Evolutionary conservation across 2,797 vertebrate genomes (phyloP).

Genomic region (Lepidocolaptes lacrymiger): DNA sequence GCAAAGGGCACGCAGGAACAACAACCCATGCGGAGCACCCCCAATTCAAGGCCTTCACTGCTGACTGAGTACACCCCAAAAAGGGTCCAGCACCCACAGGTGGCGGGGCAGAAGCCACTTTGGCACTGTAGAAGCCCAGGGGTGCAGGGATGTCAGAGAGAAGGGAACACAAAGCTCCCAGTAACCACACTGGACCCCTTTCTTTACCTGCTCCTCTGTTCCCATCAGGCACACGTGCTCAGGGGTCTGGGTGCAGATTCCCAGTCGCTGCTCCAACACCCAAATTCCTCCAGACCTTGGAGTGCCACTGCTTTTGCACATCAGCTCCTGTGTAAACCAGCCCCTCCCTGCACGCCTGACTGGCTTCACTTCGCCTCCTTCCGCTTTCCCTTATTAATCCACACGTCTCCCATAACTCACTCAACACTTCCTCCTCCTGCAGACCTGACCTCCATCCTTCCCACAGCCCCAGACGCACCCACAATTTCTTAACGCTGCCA

Average conservation of each 20-base stretch:
- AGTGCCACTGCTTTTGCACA: fast-evolving
- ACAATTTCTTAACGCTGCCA: neutral
- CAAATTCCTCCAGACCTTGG: neutral
- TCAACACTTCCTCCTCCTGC: neutral
- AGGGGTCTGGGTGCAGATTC: neutral
- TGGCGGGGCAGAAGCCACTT: neutral
- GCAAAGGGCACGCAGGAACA: neutral
- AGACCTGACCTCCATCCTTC: constrained; percentile 7
- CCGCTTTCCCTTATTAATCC: constrained; percentile 12
- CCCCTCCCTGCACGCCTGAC: neutral
- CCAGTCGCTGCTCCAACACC: neutral
- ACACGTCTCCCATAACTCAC: neutral
- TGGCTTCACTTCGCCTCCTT: neutral
- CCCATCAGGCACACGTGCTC: fast-evolving
- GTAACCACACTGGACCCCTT: fast-evolving
- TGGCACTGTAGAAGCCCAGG: fast-evolving
- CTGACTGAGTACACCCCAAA: fast-evolving
- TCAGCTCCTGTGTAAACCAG: fast-evolving
- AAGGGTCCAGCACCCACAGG: neutral
- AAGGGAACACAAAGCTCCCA: neutral
- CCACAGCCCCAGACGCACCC: constrained; percentile 5
- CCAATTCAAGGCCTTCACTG: neutral
- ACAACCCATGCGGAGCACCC: fast-evolving
- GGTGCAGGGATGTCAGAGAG: neutral
- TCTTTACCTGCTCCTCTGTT: neutral